Evolutionary conservation across 2,113 vertebrate genomes (phyloP).

Genomic region (Macquaria ambigua): DNA sequence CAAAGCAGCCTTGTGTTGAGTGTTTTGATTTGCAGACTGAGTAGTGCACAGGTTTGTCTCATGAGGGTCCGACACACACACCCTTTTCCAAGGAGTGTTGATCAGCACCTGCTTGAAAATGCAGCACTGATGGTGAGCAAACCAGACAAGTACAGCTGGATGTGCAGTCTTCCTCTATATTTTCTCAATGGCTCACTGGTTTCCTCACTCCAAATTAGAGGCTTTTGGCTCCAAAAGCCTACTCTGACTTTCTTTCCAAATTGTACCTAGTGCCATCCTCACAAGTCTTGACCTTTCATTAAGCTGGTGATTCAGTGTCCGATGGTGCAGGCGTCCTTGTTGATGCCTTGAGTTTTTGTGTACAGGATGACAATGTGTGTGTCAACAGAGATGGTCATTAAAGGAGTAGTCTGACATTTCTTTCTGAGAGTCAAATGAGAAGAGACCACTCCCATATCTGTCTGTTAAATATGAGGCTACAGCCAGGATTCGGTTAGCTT

Average conservation of each 20-base stretch:
- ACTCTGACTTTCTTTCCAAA: background rate
- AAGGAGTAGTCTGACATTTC: background rate
- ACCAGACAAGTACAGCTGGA: background rate
- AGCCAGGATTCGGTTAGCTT: background rate
- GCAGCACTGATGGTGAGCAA: background rate
- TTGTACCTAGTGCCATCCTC: background rate
- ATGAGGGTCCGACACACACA: background rate
- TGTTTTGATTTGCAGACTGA: too few species aligned
- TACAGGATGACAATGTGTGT: background rate
- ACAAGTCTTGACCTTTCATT: conserved; percentile 10
- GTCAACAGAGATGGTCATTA: background rate
- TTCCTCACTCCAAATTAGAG: conserved; percentile 1
- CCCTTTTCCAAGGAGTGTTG: background rate
- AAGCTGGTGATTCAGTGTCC: conserved; percentile 20
- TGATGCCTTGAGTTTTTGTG: conserved; percentile 15
- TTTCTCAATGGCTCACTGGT: background rate
- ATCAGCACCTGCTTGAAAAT: background rate
- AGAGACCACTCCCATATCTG: background rate
- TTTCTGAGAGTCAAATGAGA: background rate
- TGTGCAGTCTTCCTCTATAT: background rate
- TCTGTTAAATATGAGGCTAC: background rate
- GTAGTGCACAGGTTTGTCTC: background rate
- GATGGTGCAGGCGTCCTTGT: background rate
- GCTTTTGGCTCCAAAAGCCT: background rate
- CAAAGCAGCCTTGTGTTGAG: background rate